Evolutionary conservation across 2,797 vertebrate species (phyloP).

Genomic region (Sebastes hubbsi): DNA sequence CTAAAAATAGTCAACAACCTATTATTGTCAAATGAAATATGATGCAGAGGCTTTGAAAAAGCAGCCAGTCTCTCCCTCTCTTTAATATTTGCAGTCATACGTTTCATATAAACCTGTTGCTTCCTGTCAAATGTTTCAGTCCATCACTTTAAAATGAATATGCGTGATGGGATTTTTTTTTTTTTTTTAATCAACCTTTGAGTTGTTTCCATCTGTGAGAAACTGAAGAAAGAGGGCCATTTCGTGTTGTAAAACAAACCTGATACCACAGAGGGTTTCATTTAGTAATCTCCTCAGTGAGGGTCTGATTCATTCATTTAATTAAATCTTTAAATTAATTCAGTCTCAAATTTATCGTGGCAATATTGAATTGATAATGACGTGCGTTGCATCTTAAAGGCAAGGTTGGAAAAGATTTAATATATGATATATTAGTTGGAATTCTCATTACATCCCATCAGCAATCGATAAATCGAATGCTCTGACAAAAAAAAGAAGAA

Average conservation of each 20-base stretch:
- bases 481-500: too few species aligned
- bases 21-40: neutral
- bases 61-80: neutral
- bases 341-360: neutral
- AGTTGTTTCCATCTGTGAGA: neutral
- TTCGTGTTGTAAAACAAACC: neutral
- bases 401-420: too few species aligned
- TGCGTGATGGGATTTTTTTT: neutral
- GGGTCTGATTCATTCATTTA: neutral
- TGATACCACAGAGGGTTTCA: neutral
- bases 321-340: neutral
- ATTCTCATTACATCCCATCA: too few species aligned
- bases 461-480: too few species aligned
- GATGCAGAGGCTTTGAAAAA: neutral
- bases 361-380: neutral
- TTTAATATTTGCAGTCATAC: neutral
- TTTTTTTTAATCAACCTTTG: neutral
- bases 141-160: neutral
- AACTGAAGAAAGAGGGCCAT: neutral
- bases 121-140: neutral
- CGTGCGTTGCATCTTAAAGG: neutral
- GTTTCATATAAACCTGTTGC: conserved; percentile 2
- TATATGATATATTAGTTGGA: too few species aligned
- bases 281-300: neutral
- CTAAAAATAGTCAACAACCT: neutral